Base-by-base conservation (phyloP, 2,113 vertebrate species). In the Elephas maximus region DNA sequence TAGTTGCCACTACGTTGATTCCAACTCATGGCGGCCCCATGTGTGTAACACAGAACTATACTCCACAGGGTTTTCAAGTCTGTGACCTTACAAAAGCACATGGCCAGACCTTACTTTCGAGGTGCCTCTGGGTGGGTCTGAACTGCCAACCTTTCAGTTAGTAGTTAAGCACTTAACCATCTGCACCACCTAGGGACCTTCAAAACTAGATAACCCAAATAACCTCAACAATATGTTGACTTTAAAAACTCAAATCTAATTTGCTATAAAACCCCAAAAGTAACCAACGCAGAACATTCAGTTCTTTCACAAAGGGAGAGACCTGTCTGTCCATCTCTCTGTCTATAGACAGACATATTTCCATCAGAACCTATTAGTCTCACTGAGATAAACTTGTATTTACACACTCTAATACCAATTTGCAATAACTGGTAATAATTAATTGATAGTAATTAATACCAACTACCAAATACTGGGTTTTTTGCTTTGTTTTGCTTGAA, bases 221-320 rank as follows among this genome's bases (percentile, higher is more conserved):
- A 91, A 88, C 41, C 51, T 82, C 76, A 88, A 57, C 4, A 87
- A 20, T 37, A 67, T 15, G 0, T 20, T 79, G 57, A 48, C 80
- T 92, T 95, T 93, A 92, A 80, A n/a, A 95, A 82, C 11, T 81
- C 62, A 83, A 92, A 89, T 63, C 41, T 80, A 76, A 89, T 28
- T 86, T 95, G 69, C 51, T 79, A 30, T 48, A 85, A 95, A 89
- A 78, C 73, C 45, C 53, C 37, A 85, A 67, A 0, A 67, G 24
- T 44, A 71, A 94, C 45, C 37, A 94, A 51, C 33, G 17, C 6
- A 80, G 45, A 93, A 37, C 44, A 87, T 44, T 48, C 41, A 45
- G 18, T 53, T 95, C 67, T 88, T 77, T 78, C 44, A 63, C 9
- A 71, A 88, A 82, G 78, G 8, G 23, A 65, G 8, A 1, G 20